Percentiles rank a stretch among this genome's conserved stretches.
Evolutionary conservation across 2,797 vertebrate genomes (phyloP).

Genomic region (Scolopax bukidnonensis): DNA sequence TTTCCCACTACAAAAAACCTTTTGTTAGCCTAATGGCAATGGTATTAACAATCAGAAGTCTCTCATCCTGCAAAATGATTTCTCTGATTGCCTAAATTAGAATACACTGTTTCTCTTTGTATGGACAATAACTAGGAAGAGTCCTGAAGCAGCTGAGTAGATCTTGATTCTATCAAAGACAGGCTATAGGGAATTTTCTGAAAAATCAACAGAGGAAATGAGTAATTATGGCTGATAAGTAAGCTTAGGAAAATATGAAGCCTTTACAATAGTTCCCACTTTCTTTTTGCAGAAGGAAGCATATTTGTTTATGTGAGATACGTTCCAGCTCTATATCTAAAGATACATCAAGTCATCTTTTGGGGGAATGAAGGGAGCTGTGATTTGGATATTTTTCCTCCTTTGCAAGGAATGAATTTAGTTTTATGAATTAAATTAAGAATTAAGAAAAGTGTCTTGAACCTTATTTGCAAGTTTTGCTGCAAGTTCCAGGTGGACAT

Average conservation of each 20-base stretch:
- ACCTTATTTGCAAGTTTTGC: not conserved
- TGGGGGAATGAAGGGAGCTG: accelerated
- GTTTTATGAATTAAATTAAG: not conserved
- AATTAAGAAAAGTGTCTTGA: not conserved
- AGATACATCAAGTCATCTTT: not conserved
- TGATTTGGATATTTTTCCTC: not conserved
- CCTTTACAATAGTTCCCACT: not conserved
- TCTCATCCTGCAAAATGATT: not conserved
- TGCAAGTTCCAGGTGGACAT: not conserved
- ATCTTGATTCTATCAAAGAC: not conserved
- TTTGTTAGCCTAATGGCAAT: not conserved
- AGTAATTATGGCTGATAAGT: not conserved
- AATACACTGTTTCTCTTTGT: not conserved
- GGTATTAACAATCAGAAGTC: not conserved
- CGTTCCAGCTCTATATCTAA: not conserved
- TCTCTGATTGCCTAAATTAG: not conserved
- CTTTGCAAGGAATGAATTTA: not conserved
- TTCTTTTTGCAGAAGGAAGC: not conserved
- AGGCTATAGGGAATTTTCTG: not conserved
- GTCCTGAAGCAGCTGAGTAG: not conserved
- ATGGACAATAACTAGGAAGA: not conserved
- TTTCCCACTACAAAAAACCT: not conserved
- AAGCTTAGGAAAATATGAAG: not conserved
- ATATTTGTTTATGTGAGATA: not conserved
- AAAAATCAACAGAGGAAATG: not conserved